Conservation (phyloP, 2,113 vertebrate genomes). For the Mellivora capensis region DNA sequence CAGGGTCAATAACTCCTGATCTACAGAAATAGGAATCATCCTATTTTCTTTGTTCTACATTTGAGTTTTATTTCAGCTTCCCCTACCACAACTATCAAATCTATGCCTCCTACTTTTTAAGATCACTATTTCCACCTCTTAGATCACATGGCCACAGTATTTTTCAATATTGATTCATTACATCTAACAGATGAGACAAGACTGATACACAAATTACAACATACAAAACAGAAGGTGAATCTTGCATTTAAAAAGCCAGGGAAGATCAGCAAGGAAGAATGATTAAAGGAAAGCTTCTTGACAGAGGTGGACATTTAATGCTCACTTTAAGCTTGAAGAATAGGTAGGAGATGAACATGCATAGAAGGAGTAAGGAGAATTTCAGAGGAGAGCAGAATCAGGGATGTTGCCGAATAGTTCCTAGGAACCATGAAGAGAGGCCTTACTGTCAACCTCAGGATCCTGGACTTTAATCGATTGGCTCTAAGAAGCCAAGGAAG, state of each 20-base stretch:
- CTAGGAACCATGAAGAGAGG: background rate
- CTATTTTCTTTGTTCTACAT: constrained; percentile 25
- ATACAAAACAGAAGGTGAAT: constrained; percentile 12
- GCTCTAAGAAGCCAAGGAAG: background rate
- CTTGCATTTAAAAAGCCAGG: background rate
- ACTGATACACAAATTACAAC: background rate
- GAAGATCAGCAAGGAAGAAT: background rate
- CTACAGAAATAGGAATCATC: constrained; percentile 32
- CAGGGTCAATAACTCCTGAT: constrained; percentile 22
- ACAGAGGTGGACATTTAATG: background rate
- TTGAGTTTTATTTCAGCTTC: background rate
- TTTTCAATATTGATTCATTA: constrained; percentile 24
- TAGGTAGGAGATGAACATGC: background rate
- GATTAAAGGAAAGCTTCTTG: background rate
- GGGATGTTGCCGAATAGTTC: background rate
- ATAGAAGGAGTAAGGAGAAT: background rate
- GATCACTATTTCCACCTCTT: background rate
- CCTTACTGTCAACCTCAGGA: background rate
- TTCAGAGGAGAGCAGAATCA: background rate
- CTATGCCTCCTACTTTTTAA: background rate
- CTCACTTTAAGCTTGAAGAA: background rate
- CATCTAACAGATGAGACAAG: constrained; percentile 11
- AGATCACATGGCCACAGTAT: background rate
- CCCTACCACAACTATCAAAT: background rate
- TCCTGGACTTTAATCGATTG: background rate